Conservation (phyloP, 2,113 vertebrate species). For the Phaethornis superciliosus region DNA sequence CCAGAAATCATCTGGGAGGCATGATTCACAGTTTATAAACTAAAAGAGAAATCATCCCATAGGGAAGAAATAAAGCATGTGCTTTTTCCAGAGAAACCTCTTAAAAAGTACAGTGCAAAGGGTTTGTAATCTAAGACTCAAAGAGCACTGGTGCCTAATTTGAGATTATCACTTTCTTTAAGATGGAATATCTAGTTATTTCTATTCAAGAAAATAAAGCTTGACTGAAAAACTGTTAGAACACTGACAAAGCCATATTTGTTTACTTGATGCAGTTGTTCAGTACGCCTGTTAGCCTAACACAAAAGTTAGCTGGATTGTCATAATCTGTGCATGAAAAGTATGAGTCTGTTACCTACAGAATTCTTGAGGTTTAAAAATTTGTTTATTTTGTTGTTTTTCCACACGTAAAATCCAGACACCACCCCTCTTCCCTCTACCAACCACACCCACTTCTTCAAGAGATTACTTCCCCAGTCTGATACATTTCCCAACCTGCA, state of each 20-base stretch:
- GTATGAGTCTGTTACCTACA: neutral
- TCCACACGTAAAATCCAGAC: neutral
- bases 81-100: neutral
- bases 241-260: neutral
- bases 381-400: neutral
- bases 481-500: neutral
- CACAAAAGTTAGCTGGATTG: neutral
- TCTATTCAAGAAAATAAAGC: neutral
- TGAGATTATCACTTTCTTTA: neutral
- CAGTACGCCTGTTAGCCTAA: neutral
- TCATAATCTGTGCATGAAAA: neutral
- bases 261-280: neutral
- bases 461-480: neutral
- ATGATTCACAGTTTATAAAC: neutral
- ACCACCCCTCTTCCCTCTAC: neutral
- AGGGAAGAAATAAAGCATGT: neutral
- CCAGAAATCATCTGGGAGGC: conserved; percentile 16
- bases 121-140: neutral
- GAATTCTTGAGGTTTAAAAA: neutral
- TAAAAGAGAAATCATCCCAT: neutral
- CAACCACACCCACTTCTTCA: neutral
- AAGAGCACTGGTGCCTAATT: neutral
- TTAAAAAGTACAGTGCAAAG: neutral
- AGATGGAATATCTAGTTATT: neutral
- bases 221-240: neutral